Evolutionary conservation across 64 coral and sea anemone species (phyloP).

Genomic region (Porites australiensis): DNA sequence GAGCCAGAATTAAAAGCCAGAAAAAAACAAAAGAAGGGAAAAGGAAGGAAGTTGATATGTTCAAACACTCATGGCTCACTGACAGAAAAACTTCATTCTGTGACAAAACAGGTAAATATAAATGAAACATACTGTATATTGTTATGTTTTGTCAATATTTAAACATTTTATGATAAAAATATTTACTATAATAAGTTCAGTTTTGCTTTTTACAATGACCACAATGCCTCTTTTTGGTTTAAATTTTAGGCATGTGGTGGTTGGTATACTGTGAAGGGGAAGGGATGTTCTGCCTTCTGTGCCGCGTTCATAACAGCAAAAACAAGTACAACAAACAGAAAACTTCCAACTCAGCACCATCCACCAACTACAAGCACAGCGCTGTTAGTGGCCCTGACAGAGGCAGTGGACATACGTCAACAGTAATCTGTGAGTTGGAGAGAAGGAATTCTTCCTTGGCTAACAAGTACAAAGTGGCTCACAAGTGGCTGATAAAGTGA

Average conservation of each 20-base stretch:
- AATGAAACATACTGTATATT: slow-evolving; percentile 11
- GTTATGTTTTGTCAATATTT: background rate
- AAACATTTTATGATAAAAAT: background rate
- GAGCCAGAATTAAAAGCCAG: slow-evolving; percentile 28
- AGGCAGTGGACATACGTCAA: slow-evolving; percentile 41
- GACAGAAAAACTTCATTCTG: background rate
- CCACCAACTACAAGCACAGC: slow-evolving; percentile 34
- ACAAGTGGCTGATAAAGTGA: slow-evolving; percentile 55
- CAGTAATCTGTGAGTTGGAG: slow-evolving; percentile 60
- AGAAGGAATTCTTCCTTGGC: slow-evolving; percentile 58
- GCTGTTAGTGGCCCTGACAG: slow-evolving; percentile 40
- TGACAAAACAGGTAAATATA: slow-evolving; percentile 43
- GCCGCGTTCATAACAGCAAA: slow-evolving; percentile 45
- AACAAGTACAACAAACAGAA: slow-evolving; percentile 47
- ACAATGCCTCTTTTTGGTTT: background rate
- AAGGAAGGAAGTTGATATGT: background rate
- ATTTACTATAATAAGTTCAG: slow-evolving; percentile 26
- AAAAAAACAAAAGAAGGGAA: slow-evolving; percentile 37
- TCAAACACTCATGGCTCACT: too few relatives aligned
- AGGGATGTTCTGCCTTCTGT: slow-evolving; percentile 45
- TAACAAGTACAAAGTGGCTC: slow-evolving; percentile 34
- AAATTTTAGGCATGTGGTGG: slow-evolving; percentile 40
- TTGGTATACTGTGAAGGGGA: slow-evolving; percentile 36
- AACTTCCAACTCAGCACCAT: slow-evolving; percentile 40
- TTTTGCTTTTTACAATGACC: slow-evolving; percentile 18